Conservation (phyloP, 2,113 vertebrate species). For the Ursus arctos region DNA sequence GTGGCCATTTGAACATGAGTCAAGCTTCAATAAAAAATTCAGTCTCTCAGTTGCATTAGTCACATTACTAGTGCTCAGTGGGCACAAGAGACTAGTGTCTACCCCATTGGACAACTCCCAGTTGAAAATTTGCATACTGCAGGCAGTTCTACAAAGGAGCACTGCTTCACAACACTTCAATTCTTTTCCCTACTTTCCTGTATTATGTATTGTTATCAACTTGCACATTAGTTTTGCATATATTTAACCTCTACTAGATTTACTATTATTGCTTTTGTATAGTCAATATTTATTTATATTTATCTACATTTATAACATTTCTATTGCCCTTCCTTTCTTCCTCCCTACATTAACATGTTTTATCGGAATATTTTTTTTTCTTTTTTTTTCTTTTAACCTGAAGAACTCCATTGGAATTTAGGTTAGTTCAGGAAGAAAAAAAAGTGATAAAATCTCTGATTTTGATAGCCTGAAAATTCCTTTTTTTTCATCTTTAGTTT, state of each 20-base stretch:
- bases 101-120: background rate
- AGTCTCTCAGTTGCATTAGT: background rate
- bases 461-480: background rate
- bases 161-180: background rate
- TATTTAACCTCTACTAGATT: background rate
- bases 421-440: background rate
- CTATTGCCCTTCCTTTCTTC: background rate
- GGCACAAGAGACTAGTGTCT: background rate
- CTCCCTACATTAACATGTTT: background rate
- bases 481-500: background rate
- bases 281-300: background rate
- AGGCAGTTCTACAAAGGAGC: background rate
- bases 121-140: background rate
- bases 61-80: background rate
- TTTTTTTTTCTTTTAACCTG: background rate
- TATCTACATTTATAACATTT: background rate
- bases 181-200: background rate
- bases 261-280: background rate
- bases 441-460: background rate
- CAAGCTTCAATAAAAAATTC: slow-evolving; percentile 8
- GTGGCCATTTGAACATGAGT: background rate
- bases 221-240: background rate
- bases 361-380: background rate
- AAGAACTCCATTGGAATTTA: background rate
- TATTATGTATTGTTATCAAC: background rate